Percentiles rank a stretch among this genome's conserved stretches.
Evolutionary conservation across 2,113 vertebrate species (phyloP).

Genomic region (Progne subis): DNA sequence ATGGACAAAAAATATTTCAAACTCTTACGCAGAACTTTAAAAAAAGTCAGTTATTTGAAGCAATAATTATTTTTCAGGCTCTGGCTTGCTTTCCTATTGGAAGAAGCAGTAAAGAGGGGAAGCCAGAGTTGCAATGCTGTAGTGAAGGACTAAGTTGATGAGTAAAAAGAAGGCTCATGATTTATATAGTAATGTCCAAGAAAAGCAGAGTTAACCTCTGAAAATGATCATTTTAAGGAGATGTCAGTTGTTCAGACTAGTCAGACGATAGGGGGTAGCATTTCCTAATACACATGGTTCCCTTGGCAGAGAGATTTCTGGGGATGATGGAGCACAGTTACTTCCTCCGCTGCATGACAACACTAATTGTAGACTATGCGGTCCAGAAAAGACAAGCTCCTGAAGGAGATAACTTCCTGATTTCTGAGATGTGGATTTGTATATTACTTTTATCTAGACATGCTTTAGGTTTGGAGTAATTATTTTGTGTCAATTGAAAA

Average conservation of each 20-base stretch:
- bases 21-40: background rate
- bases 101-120: background rate
- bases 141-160: background rate
- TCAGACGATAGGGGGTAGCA: conserved; percentile 44
- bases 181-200: background rate
- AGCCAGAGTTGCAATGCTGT: background rate
- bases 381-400: background rate
- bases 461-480: background rate
- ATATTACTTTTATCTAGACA: background rate
- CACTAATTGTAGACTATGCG: background rate
- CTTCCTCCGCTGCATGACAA: background rate
- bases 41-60: background rate
- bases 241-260: background rate
- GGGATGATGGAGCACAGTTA: background rate
- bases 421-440: background rate
- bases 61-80: background rate
- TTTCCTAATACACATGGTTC: conserved; percentile 1
- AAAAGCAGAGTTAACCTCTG: background rate
- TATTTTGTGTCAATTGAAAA: background rate
- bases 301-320: background rate
- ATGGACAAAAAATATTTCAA: background rate
- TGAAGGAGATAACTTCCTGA: background rate
- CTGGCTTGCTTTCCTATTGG: background rate
- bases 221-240: background rate
- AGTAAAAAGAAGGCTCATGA: background rate